Evolutionary conservation across 2,797 vertebrate genomes (phyloP), one percentile per base, ranked within the genome.

Genomic region (Myotis planiceps): DNA sequence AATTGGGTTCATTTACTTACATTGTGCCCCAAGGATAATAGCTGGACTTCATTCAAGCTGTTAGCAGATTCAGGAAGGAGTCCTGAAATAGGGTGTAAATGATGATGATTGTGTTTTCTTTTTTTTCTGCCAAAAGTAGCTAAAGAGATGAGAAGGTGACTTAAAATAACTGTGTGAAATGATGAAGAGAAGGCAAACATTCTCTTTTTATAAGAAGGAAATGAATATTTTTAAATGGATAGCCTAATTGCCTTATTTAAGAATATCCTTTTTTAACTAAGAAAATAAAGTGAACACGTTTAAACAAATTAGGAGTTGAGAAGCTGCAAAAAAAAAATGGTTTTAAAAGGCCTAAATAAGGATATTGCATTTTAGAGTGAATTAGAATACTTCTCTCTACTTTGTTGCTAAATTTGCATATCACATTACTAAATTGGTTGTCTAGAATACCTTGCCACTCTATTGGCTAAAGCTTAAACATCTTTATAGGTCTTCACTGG

Each of bases 171-270:
- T 45, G 2, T 80, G 34, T 81, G 37, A 95, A 71, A 81, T 71
- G 69, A 76, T 60, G 63, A 85, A 80, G 4, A 32, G n/a, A 89
- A 87, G n/a, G 25, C 32, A 91, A 27, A 66, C 0, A 69, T 51
- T 75, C 72, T 51, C 45, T 75, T 75, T 75, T 75, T 23, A 49
- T 5, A 45, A 72, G 27, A 83, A 93, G 39, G 27, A 92, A 92
- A 82, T 82, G 12, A 93, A 94, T 42, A 71, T 74, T 93, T 96
- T 96, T 91, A 16, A 94, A 85, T 51, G 10, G 13, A 37, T 80
- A 74, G 3, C 25, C 34, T 71, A 94, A 85, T 89, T 85, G 51
- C 32, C 49, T 87, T 58, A 75, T 87, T 94, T 92, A 87, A 94
- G 49, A 91, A 37, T 55, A 80, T 68, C 9, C 79, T 53, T 92